Base-by-base conservation (phyloP, 2,797 vertebrate species). In the Ceyx erithaca region DNA sequence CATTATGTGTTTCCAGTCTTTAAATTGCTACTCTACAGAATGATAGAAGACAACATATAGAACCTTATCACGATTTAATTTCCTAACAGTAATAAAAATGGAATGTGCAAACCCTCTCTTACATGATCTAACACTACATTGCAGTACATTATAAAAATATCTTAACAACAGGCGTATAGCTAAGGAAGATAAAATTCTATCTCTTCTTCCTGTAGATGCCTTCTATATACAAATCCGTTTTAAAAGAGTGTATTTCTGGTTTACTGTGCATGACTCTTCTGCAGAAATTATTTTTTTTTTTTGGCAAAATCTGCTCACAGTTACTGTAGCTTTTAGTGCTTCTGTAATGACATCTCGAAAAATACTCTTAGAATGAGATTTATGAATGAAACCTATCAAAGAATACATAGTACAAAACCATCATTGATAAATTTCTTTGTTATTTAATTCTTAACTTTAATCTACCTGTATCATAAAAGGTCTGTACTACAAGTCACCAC, bases 331-430 rank as follows among this genome's bases (percentile, higher is more conserved):
- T 49, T 83, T 82, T 54, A 83, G 81, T 85, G 51, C 40, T 90
- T 90, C 69, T 75, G 33, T 58, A 92, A 92, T n/a, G 80, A 41
- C 33, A 48, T 23, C 55, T 90, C 5, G 1, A 75, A 80, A 93
- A 91, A 82, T 0, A 9, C 20, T 90, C 35, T 51, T 41, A 30
- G 51, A 41, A 12, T 0, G 12, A 90, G 88, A 83, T 69, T 96
- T 89, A 80, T 96, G 94, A 96, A 95, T 96, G 88, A 94, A 94
- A 71, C 28, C 35, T 80, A 76, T 87, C 80, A 48, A 33, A 62
- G 9, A 17, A 41, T 5, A 64, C 0, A 0, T 31, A 83, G 66
- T 48, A 71, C 58, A 80, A 62, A 82, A 48, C 2, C 2, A 33
- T 25, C 2, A 30, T 33, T 78, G 68, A 71, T 41, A 52, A 72